Evolutionary conservation across 2,113 vertebrate genomes (phyloP).

Genomic region (Peromyscus leucopus): DNA sequence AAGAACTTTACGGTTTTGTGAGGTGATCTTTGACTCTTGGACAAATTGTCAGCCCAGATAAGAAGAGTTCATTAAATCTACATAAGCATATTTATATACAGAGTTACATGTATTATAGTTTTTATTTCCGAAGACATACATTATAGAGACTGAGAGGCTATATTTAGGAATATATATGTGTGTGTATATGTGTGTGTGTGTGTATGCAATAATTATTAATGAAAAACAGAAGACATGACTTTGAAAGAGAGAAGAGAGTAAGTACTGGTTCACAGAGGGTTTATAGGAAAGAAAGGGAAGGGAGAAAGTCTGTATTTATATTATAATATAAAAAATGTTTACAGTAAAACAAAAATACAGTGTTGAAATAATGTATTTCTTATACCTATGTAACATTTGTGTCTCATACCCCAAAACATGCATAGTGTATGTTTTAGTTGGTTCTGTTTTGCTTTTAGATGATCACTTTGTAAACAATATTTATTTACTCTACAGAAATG

Average conservation of each 20-base stretch:
- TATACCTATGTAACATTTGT: not conserved
- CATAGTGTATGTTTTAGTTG: not conserved
- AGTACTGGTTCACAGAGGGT: not conserved
- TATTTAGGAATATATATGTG: not conserved
- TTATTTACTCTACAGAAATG: constrained; percentile 15
- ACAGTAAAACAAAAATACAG: not conserved
- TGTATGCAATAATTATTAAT: not conserved
- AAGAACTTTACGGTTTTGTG: not conserved
- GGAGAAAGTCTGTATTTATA: not conserved
- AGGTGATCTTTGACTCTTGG: not conserved
- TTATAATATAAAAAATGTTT: not conserved
- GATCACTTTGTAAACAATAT: constrained; percentile 41
- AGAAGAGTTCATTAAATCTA: not conserved
- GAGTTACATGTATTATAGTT: not conserved
- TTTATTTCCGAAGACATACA: not conserved
- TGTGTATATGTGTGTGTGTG: not conserved
- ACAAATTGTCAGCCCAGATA: not conserved
- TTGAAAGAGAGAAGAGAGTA: not conserved
- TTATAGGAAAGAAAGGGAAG: not conserved
- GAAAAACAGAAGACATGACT: not conserved
- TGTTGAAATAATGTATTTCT: not conserved
- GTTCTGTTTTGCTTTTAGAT: not conserved
- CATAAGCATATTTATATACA: not conserved
- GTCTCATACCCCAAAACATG: not conserved
- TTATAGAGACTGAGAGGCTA: not conserved